phyloP scores from a whole-genome alignment of 1,140 invertebrate genomes.

The Lutraria rhynchaena region DNA sequence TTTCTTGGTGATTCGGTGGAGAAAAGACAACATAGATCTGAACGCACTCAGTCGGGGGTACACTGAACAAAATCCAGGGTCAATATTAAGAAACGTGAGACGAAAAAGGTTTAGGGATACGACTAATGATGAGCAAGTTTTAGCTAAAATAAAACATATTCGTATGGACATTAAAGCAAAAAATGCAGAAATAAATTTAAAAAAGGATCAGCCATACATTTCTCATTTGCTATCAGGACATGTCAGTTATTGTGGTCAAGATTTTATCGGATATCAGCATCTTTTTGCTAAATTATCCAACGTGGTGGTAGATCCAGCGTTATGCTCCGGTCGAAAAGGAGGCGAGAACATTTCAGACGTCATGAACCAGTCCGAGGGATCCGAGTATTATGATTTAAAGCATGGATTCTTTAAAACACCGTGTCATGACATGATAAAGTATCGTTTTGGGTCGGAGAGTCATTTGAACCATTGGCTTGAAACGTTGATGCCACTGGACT shows the following conservation, averaged over 20 bases:
- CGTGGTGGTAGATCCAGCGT: constrained; percentile 61
- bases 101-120: background rate
- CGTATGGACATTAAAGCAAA: too few species aligned
- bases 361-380: constrained; percentile 73
- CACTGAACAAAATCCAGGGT: background rate
- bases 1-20: constrained; percentile 4
- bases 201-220: constrained; percentile 5
- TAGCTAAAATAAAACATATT: too few species aligned
- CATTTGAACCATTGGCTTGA: constrained; percentile 66
- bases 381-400: constrained; percentile 70
- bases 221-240: background rate
- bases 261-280: constrained; percentile 61
- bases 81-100: background rate
- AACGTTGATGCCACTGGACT: constrained; percentile 3
- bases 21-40: background rate
- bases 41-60: background rate
- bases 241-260: constrained; percentile 19
- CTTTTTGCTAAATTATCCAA: constrained; percentile 64
- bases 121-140: background rate
- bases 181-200: background rate
- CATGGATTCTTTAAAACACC: constrained; percentile 71
- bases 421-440: constrained; percentile 42
- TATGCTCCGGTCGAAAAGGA: constrained; percentile 59
- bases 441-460: constrained; percentile 46
- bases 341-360: constrained; percentile 75